These are phyloP conservation scores for Acanthurus leucopareius DNA, from an alignment of 2,797 vertebrate species.

Conservation along the genomic window DNA sequence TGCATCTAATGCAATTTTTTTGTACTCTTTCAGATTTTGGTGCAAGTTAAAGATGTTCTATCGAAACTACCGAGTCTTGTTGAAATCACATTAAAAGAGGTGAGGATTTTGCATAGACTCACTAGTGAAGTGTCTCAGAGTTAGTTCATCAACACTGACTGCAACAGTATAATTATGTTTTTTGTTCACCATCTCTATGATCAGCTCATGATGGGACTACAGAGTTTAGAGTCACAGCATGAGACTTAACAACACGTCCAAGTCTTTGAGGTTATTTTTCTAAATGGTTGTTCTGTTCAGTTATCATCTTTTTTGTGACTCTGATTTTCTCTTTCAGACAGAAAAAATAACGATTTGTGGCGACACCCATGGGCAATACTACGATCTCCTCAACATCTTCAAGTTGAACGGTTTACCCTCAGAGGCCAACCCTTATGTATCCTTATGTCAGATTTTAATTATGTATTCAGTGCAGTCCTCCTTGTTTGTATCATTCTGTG, in stretches of 20 bases:
- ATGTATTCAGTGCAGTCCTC: neutral
- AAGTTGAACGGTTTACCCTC: constrained; percentile 94
- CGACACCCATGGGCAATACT: constrained; percentile 96
- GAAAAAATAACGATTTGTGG: constrained; percentile 95
- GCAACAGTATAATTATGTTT: neutral
- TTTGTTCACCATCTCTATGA: neutral
- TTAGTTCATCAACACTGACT: neutral
- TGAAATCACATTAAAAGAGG: constrained; percentile 93
- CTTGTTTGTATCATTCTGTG: constrained; percentile 13
- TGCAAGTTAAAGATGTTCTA: constrained; percentile 94
- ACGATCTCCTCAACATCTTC: constrained; percentile 96
- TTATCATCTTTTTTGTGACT: neutral
- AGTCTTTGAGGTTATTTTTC: neutral
- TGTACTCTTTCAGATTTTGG: constrained; percentile 88
- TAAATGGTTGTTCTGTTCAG: neutral
- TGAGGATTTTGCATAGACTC: constrained; percentile 59
- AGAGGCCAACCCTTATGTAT: constrained; percentile 94
- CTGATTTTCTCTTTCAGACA: constrained; percentile 79
- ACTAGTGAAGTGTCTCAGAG: neutral
- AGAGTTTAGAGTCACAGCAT: neutral
- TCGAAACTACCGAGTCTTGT: constrained; percentile 94
- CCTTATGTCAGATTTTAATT: constrained; percentile 77
- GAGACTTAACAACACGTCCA: neutral
- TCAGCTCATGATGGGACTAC: neutral
- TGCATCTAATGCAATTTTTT: neutral